These are phyloP conservation scores for Lontra canadensis DNA, from an alignment of 2,113 vertebrate species.

Conservation along the genomic window DNA sequence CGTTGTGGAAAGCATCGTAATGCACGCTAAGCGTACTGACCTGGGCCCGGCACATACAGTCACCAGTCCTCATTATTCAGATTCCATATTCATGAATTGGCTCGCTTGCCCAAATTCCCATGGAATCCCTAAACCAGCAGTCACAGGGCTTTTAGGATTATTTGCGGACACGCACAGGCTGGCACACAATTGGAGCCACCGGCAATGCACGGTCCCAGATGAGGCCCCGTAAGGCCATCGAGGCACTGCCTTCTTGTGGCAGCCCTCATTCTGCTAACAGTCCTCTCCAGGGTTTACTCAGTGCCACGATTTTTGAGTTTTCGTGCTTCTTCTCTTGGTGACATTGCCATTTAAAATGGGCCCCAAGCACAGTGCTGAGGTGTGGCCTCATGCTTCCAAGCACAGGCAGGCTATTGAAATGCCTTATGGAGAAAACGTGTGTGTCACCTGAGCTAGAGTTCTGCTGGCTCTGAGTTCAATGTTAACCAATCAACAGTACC, in stretches of 20 bases:
- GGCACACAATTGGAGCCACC: too few species aligned
- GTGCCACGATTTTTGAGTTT: fast-evolving
- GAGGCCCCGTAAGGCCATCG: fast-evolving
- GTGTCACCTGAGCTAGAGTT: not conserved
- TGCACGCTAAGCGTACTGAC: not conserved
- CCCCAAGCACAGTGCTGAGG: not conserved
- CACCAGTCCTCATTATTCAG: not conserved
- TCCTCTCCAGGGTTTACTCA: not conserved
- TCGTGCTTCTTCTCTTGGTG: not conserved
- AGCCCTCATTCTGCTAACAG: not conserved
- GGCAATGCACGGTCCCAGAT: not conserved
- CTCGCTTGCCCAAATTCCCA: not conserved
- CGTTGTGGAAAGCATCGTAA: not conserved
- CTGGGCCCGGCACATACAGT: not conserved
- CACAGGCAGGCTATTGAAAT: not conserved
- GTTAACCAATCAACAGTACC: not conserved
- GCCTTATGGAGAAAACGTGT: fast-evolving
- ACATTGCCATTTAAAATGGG: not conserved
- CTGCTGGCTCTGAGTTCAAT: not conserved
- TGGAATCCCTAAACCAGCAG: not conserved
- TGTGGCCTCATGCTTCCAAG: not conserved
- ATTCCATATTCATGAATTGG: not conserved
- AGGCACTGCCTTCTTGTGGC: not conserved
- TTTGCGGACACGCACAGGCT: not conserved
- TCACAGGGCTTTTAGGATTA: not conserved